Percentiles rank a stretch among this genome's conserved stretches.
These are phyloP conservation scores for Cosmia pyralina DNA, from an alignment of 2,888 invertebrate species.

Conservation along the genomic window DNA sequence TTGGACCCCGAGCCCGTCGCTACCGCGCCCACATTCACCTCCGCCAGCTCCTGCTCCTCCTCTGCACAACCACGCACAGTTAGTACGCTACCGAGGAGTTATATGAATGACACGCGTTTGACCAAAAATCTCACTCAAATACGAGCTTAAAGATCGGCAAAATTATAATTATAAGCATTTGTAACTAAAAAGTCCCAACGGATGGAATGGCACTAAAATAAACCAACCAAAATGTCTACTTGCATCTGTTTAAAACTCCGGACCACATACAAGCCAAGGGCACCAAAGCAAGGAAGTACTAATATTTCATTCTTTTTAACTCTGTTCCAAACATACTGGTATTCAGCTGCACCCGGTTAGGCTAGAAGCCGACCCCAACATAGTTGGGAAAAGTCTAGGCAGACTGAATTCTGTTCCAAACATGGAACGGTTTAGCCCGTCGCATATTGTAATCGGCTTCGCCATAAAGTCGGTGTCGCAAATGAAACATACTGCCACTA, in stretches of 20 bases:
- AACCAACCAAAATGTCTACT: conserved; percentile 5
- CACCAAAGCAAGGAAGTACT: conserved; percentile 21
- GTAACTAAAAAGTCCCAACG: conserved; percentile 12
- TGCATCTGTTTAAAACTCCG: conserved; percentile 1
- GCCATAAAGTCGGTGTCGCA: conserved; percentile 6
- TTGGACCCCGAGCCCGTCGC: conserved; percentile 87
- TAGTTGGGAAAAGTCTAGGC: too few species aligned
- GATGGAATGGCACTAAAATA: conserved; percentile 38
- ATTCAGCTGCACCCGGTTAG: too few species aligned
- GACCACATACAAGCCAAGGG: conserved; percentile 17
- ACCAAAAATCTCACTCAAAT: background rate
- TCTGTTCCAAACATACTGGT: conserved; percentile 3
- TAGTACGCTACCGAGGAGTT: background rate
- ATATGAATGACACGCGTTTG: background rate
- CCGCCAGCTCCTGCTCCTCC: conserved; percentile 83
- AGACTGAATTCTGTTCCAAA: conserved; percentile 3
- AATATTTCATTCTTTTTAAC: background rate
- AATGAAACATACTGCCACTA: conserved; percentile 48
- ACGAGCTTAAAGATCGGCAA: background rate
- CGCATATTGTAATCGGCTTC: background rate
- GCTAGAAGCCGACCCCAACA: too few species aligned
- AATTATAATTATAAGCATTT: conserved; percentile 30
- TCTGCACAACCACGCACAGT: conserved; percentile 69
- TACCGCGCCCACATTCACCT: conserved; percentile 87
- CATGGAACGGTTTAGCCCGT: background rate